These are phyloP conservation scores for Pipistrellus nathusii DNA, from an alignment of 2,797 vertebrate species.

Conservation along the genomic window DNA sequence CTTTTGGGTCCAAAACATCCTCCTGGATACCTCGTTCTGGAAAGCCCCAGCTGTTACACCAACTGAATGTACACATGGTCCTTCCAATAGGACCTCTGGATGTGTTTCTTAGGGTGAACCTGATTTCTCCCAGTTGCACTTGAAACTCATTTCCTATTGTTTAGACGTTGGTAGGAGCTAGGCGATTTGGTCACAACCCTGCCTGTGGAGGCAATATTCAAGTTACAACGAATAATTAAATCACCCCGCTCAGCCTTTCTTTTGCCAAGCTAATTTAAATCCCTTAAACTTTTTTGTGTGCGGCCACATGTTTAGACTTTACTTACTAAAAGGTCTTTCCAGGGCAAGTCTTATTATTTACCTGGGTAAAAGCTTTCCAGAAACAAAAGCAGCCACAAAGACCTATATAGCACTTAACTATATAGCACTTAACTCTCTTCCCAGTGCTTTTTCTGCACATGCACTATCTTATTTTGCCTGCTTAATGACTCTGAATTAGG, in stretches of 20 bases:
- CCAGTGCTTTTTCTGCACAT: constrained; percentile 22
- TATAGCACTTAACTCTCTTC: constrained; percentile 7
- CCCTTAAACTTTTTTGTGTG: constrained; percentile 8
- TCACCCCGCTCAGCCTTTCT: not conserved
- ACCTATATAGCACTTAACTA: not conserved
- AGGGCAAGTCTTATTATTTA: constrained; percentile 57
- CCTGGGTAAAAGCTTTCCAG: constrained; percentile 56
- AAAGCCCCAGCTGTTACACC: not conserved
- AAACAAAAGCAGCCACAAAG: constrained; percentile 24
- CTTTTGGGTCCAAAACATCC: not conserved
- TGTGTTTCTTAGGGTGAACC: not conserved
- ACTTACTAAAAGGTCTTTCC: constrained; percentile 58
- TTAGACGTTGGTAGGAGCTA: constrained; percentile 45
- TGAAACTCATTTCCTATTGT: constrained; percentile 52
- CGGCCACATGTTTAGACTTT: constrained; percentile 23
- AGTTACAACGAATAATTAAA: constrained; percentile 64
- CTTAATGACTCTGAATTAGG: constrained; percentile 69
- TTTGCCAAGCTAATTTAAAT: constrained; percentile 68
- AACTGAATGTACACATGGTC: not conserved
- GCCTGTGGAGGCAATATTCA: not conserved
- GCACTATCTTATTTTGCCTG: constrained; percentile 61
- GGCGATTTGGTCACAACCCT: constrained; percentile 8
- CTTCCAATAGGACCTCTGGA: not conserved
- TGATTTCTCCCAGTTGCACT: not conserved
- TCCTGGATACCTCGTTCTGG: not conserved